Evolutionary conservation across 2,888 invertebrate species (phyloP).

Genomic region (Ectobius pallidus): DNA sequence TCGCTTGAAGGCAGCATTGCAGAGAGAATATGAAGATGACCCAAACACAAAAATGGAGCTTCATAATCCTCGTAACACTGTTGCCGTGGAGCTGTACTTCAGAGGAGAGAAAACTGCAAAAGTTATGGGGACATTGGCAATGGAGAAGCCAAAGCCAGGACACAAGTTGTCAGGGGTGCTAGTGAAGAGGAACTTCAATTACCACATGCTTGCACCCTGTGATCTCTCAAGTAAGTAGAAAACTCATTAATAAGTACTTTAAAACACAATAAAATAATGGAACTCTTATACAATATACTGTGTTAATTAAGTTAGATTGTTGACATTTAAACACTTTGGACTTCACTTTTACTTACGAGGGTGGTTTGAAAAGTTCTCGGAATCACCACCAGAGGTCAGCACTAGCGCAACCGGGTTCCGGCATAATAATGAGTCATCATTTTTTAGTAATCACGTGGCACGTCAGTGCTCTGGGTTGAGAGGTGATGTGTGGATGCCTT

Average conservation of each 20-base stretch:
- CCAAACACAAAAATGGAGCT: constrained; percentile 81
- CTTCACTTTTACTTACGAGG: too few species aligned
- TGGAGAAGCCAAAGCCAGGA: constrained; percentile 79
- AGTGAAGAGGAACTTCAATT: constrained; percentile 97
- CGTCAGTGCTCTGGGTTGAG: too few species aligned
- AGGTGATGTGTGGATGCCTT: too few species aligned
- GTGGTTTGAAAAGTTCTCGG: too few species aligned
- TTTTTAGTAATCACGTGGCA: too few species aligned
- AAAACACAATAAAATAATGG: too few species aligned
- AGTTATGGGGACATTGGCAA: constrained; percentile 92
- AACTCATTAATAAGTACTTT: too few species aligned
- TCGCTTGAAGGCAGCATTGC: constrained; percentile 90
- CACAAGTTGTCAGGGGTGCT: constrained; percentile 87
- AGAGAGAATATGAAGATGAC: constrained; percentile 91
- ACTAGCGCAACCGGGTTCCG: too few species aligned
- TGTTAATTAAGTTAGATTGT: too few species aligned
- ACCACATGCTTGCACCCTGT: constrained; percentile 88
- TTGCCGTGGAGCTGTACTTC: constrained; percentile 90
- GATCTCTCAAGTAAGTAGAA: constrained; percentile 88
- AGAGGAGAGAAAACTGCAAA: constrained; percentile 98
- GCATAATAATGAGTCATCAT: too few species aligned
- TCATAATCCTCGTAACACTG: constrained; percentile 96
- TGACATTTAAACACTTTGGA: too few species aligned
- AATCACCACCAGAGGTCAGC: background rate
- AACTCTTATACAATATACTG: background rate